Evolutionary conservation across 2,888 invertebrate species (phyloP), one percentile per base, ranked within the genome.

Genomic region (Limnephilus rhombicus): DNA sequence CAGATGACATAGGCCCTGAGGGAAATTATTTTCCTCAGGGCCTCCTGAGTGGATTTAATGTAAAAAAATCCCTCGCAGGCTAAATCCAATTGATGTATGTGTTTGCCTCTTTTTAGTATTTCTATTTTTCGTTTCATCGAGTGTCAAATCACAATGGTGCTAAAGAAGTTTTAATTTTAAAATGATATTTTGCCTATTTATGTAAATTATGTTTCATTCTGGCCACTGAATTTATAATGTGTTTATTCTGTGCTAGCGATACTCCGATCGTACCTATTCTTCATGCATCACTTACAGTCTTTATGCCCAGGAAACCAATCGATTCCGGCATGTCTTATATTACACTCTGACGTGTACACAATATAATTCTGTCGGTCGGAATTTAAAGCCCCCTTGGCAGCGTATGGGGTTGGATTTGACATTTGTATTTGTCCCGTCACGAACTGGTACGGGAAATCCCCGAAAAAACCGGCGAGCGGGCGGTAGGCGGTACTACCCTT

Each of bases 371-470:
- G 12, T 37, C 37, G 45, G 86, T n/a, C n/a, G 68, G 86, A 86
- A 86, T 86, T 49, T 49, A 86, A 88, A 88, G 80, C 88, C 53
- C 49, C 15, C 37, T 91, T 24, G 80, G 24, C n/a, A 80, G 53
- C 81, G 34, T 89, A 45, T 83, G 87, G 91, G 83, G 91, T 88
- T 89, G 91, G n/a, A 80, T 91, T 89, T 91, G 91, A 91, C 91
- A 91, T 89, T 91, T 89, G 91, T 83, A 89, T 91, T 91, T 91
- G 82, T 82, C 88, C 89, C 85, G 91, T 91, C 91, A 89, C 91
- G 41, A 45, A 34, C 45, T 80, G 91, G 91, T 87, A 91, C 91
- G 91, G 81, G 83, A 37, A 45, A 29, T 89, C 41, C 31, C 49
- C 88, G 53, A 91, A 91, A 91, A 91, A 88, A 29, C 80, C 81